These are phyloP conservation scores for Sciaenops ocellatus DNA, from an alignment of 2,797 vertebrate genomes.

Conservation along the genomic window DNA sequence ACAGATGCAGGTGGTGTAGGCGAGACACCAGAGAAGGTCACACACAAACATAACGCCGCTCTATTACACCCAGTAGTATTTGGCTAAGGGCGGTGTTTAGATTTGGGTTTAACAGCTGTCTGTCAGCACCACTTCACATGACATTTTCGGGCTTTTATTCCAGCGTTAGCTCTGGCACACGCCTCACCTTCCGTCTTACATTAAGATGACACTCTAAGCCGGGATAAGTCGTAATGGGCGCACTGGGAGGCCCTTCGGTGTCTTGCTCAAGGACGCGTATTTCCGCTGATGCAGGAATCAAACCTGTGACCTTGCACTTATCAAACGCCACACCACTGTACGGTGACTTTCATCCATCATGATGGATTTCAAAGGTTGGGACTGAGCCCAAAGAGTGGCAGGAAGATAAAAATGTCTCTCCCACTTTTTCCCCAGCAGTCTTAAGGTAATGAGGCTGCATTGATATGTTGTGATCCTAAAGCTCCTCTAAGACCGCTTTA, in stretches of 20 bases:
- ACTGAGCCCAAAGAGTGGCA: constrained; percentile 50
- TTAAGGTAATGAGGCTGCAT: constrained; percentile 63
- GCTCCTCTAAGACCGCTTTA: constrained; percentile 56
- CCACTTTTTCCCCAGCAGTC: constrained; percentile 29
- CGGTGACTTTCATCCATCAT: constrained; percentile 49
- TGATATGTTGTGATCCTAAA: constrained; percentile 42
- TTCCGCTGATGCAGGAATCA: constrained; percentile 35
- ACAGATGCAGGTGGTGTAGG: constrained; percentile 61
- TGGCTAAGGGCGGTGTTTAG: constrained; percentile 36
- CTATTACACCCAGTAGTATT: constrained; percentile 50
- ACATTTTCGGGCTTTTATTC: constrained; percentile 23
- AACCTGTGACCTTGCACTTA: constrained; percentile 59
- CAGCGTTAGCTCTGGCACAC: constrained; percentile 16
- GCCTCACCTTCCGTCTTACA: constrained; percentile 22
- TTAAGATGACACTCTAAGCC: constrained; percentile 35
- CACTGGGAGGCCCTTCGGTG: not conserved
- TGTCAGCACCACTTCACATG: constrained; percentile 48
- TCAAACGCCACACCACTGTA: constrained; percentile 16
- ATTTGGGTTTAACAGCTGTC: constrained; percentile 47
- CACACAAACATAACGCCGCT: constrained; percentile 39
- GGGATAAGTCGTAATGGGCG: constrained; percentile 15
- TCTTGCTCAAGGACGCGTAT: constrained; percentile 40
- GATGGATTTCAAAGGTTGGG: constrained; percentile 46
- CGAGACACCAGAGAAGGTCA: constrained; percentile 66
- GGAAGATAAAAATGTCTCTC: constrained; percentile 55